Percentiles rank a stretch among this genome's conserved stretches.
Conservation (phyloP, 1,140 invertebrate species). For the Sipha flava region DNA sequence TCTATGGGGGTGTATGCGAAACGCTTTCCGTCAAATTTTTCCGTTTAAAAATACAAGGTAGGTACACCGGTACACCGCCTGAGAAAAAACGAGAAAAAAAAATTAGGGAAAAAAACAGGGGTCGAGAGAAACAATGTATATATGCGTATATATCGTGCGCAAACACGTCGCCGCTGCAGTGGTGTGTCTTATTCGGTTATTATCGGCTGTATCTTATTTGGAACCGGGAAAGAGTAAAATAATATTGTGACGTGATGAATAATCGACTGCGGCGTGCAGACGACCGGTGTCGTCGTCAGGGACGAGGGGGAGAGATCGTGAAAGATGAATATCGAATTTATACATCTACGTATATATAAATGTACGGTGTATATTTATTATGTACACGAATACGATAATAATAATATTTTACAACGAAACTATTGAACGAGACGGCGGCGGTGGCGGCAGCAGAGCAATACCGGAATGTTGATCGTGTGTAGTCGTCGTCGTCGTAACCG, state of each 20-base stretch:
- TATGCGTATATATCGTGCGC: too few relatives aligned
- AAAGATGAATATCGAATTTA: background rate
- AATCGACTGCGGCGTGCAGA: background rate
- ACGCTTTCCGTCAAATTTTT: too few relatives aligned
- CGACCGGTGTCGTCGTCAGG: background rate
- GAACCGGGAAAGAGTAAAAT: background rate
- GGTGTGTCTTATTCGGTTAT: too few relatives aligned
- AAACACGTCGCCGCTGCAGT: too few relatives aligned
- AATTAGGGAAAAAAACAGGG: background rate
- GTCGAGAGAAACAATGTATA: background rate
- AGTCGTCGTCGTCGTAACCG: background rate
- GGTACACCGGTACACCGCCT: too few relatives aligned
- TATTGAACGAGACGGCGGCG: background rate
- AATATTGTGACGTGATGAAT: background rate
- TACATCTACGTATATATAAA: background rate
- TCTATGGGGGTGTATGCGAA: too few relatives aligned
- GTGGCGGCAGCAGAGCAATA: background rate
- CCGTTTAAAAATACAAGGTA: too few relatives aligned
- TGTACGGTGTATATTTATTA: background rate
- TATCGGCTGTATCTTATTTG: background rate
- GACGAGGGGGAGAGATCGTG: background rate
- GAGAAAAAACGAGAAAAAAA: too few relatives aligned
- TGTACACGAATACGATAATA: background rate
- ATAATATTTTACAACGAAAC: slow-evolving; percentile 1
- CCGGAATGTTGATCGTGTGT: slow-evolving; percentile 5